These are phyloP conservation scores for Congeria kusceri DNA, from an alignment of 2,888 invertebrate genomes.

Conservation along the genomic window DNA sequence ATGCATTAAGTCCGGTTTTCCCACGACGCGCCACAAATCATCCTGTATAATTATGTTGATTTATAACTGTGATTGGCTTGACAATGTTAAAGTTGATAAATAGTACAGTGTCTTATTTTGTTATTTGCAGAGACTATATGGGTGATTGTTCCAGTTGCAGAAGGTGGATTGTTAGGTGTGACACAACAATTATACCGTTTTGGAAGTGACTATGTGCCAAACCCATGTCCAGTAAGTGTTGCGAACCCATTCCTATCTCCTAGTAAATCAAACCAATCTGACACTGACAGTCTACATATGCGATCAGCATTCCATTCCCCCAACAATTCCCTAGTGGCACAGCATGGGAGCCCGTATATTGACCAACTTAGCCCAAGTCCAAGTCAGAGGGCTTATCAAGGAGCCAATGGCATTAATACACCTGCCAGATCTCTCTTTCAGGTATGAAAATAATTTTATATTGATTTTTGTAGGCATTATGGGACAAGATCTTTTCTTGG, in stretches of 20 bases:
- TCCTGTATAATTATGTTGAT: too few relatives aligned
- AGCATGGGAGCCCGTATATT: constrained; percentile 67
- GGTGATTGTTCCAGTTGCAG: constrained; percentile 93
- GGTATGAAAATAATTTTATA: constrained; percentile 41
- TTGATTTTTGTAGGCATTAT: too few relatives aligned
- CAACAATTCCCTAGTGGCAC: constrained; percentile 66
- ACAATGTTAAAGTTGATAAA: too few relatives aligned
- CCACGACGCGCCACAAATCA: too few relatives aligned
- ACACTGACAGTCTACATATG: constrained; percentile 16
- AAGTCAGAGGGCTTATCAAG: constrained; percentile 18
- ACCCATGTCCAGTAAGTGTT: constrained; percentile 53
- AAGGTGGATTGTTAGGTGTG: constrained; percentile 92
- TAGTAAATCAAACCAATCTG: constrained; percentile 42
- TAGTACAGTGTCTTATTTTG: too few relatives aligned
- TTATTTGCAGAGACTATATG: constrained; percentile 90
- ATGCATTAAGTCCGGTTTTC: too few relatives aligned
- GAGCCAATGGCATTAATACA: constrained; percentile 17
- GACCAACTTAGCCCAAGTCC: constrained; percentile 62
- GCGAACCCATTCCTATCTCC: constrained; percentile 77
- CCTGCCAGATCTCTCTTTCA: constrained; percentile 66
- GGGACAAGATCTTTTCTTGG: too few relatives aligned
- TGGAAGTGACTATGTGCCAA: constrained; percentile 80
- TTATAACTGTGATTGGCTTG: too few relatives aligned
- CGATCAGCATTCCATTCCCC: constrained; percentile 54
- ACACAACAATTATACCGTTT: constrained; percentile 91